Evolutionary conservation across 1,140 invertebrate genomes (phyloP).

Genomic region (Drosophila orena): DNA sequence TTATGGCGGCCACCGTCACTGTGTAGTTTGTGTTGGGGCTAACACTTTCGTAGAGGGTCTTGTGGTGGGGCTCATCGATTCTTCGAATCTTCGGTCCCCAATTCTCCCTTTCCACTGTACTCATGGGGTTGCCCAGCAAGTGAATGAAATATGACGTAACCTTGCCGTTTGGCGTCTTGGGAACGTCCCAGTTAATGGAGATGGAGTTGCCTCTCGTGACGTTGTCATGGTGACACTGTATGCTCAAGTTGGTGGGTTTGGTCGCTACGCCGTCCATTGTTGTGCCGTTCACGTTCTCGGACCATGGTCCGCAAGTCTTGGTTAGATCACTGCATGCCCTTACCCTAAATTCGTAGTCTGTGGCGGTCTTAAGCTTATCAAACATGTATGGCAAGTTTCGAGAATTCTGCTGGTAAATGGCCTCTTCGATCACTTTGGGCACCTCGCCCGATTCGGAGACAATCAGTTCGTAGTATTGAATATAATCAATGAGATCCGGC

Average conservation of each 20-base stretch:
- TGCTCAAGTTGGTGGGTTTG: constrained; percentile 86
- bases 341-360: constrained; percentile 91
- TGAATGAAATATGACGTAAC: constrained; percentile 87
- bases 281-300: constrained; percentile 90
- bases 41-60: constrained; percentile 84
- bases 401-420: constrained; percentile 87
- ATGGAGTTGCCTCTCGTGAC: constrained; percentile 88
- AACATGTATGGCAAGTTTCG: constrained; percentile 90
- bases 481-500: constrained; percentile 88
- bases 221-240: constrained; percentile 89
- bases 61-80: constrained; percentile 85
- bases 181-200: constrained; percentile 89
- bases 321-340: constrained; percentile 92
- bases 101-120: constrained; percentile 85
- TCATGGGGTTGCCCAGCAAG: constrained; percentile 87
- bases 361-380: constrained; percentile 90
- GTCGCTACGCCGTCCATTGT: constrained; percentile 91
- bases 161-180: constrained; percentile 90
- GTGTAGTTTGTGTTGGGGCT: constrained; percentile 93
- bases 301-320: constrained; percentile 90
- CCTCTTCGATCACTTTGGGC: constrained; percentile 86
- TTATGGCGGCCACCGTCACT: constrained; percentile 89
- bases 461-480: constrained; percentile 91
- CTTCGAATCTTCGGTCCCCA: constrained; percentile 87
- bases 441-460: constrained; percentile 87